Evolutionary conservation across 2,113 vertebrate genomes (phyloP).

Genomic region (Ranitomeya variabilis): DNA sequence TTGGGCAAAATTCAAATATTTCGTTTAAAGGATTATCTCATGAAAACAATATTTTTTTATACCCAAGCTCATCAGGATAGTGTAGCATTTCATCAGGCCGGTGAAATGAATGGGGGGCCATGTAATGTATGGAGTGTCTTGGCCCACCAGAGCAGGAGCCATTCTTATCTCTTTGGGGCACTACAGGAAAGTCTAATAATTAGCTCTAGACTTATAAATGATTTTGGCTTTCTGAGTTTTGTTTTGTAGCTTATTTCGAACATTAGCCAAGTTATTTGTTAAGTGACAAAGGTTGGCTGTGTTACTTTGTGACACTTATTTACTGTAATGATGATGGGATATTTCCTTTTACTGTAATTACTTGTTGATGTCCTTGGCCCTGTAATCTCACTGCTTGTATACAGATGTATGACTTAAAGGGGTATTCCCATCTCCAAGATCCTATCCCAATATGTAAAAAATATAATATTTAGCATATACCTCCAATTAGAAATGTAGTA

Average conservation of each 20-base stretch:
- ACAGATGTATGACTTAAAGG: background rate
- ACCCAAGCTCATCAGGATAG: too few relatives aligned
- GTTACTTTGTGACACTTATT: conserved; percentile 1
- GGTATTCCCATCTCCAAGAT: too few relatives aligned
- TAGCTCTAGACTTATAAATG: background rate
- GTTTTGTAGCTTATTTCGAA: background rate
- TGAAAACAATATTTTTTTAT: too few relatives aligned
- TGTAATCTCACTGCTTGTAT: background rate
- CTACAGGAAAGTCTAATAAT: background rate
- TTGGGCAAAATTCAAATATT: too few relatives aligned
- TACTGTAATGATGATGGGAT: conserved; percentile 9
- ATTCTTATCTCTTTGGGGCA: background rate
- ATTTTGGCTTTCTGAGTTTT: background rate
- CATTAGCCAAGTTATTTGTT: background rate
- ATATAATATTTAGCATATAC: too few relatives aligned
- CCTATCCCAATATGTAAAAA: too few relatives aligned
- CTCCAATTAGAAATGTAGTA: too few relatives aligned
- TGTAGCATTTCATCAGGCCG: too few relatives aligned
- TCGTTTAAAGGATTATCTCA: too few relatives aligned
- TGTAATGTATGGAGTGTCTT: too few relatives aligned
- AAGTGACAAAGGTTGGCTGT: background rate
- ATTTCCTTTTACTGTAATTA: conserved; percentile 42
- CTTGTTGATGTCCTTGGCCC: conserved; percentile 13
- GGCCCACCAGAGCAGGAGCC: too few relatives aligned
- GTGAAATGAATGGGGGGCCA: too few relatives aligned